Base-by-base conservation (phyloP, 2,113 vertebrate species). In the Heteronetta atricapilla region DNA sequence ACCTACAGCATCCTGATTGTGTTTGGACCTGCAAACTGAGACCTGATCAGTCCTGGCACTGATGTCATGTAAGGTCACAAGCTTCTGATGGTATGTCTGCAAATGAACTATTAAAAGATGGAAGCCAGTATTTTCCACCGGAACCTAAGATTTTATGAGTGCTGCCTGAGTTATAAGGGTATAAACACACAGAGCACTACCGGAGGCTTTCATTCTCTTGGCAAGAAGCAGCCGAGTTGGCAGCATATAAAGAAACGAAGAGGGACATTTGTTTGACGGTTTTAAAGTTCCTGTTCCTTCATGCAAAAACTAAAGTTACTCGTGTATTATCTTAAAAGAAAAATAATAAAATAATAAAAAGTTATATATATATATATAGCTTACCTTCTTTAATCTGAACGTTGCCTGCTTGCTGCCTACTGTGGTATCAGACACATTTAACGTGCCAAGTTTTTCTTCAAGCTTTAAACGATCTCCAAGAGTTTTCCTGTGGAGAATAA, bases 321-420 rank as follows among this genome's bases (percentile, higher is more conserved):
- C 67, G 48, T 60, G 31, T 12, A 91, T 91, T 62, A 50, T 33
- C 89, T 83, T 93, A 72, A 87, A 88, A 52, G 34, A 36, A 52
- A 50, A 50, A 50, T 48, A 48, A 48, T 48, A 48, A 48, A 48
- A 48, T 48, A 48, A 48, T 48, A 50, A 50, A 50, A 50, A 50
- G 23, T 25, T 50, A 38, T 28, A 28, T 69, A 67, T 67, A 67
- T 67, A 90, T 62, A 59, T 40, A 64, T n/a, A 70, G 26, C 98
- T 97, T 82, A 99, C 99, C 99, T 98, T 99, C 96, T 98, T 99
- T 81, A 99, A 98, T 21, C 98, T 99, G 97, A 99, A 99, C 4
- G 99, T 99, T 78, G 99, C 95, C 87, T 99, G 99, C 82, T 99
- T 99, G 98, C 99, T 99, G 97, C 99, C 99, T 74, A 99, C 98